Base-by-base conservation (phyloP, 2,888 invertebrate species). In the Tetanocera ferruginea region DNA sequence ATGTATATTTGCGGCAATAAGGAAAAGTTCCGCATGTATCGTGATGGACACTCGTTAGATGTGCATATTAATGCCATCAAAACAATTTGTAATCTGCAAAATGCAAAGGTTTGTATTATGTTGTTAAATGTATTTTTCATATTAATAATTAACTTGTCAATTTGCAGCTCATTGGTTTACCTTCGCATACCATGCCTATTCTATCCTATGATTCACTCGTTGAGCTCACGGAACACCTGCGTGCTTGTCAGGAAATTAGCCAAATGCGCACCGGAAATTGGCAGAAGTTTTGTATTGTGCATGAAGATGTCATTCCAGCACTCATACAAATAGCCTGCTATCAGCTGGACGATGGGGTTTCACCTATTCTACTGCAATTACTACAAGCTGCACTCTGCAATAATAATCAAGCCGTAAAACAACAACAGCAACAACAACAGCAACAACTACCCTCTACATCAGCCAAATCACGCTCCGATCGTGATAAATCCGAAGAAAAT, bases 1-100 rank as follows among this genome's bases (percentile, higher is more conserved):
- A 91, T 98, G 82, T 95, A 97, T 84, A 94, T 98, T 82, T 98
- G 98, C 88, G 98, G 98, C 28, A 97, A 96, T 76, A 97, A 98
- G 87, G 98, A 99, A 84, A 96, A 97, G 76, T 99, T 99, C 91
- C 93, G 98, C 0, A 96, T 97, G 87, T 91, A 97, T 82, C 93
- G 98, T 60, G 99, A 99, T 91, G 93, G 97, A 17, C 98, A 98
- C 90, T 96, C 97, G 0, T 91, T 98, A 5, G 96, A 96, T 84
- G 95, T 96, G 55, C 97, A 98, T 87, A 93, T 98, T 87, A 94
- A 93, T 87, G 94, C 94, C 77, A 92, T 93, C 51, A 91, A 91
- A 52, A 90, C 87, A 28, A 86, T 87, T 55, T 89, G 89, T 78
- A 88, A 85, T 78, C 83, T 89, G 74, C 86, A 86, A 31, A 89